Evolutionary conservation across 2,888 invertebrate species (phyloP).

Genomic region (Xanthorhoe designata): DNA sequence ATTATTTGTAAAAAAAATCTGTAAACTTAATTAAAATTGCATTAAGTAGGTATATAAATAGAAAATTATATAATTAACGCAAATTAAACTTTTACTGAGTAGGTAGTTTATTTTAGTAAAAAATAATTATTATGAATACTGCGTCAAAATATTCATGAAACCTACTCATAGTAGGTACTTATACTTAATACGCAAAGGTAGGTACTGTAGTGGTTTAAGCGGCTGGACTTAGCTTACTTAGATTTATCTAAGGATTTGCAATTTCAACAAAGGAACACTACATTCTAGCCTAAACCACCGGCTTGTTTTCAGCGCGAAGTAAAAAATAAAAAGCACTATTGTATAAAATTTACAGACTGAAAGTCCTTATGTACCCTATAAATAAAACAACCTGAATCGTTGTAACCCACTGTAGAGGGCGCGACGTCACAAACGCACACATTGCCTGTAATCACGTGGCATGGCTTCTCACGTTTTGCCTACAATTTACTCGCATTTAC

Average conservation of each 20-base stretch:
- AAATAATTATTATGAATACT: no score
- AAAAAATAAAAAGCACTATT: constrained; percentile 14
- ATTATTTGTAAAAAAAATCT: no score
- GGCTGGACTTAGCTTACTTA: background rate
- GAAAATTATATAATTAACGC: no score
- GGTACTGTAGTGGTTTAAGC: no score
- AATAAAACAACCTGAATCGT: constrained; percentile 31
- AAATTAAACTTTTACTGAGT: background rate
- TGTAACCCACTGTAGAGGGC: constrained; percentile 31
- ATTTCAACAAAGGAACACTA: constrained; percentile 2
- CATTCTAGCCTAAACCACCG: background rate
- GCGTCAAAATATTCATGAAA: no score
- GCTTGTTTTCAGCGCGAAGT: constrained; percentile 2
- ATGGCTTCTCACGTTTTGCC: constrained; percentile 41
- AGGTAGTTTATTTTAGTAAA: no score
- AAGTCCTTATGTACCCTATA: constrained; percentile 27
- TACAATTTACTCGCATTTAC: constrained; percentile 19
- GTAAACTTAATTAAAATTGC: no score
- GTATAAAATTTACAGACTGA: constrained; percentile 15
- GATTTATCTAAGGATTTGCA: background rate
- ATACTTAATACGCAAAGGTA: no score
- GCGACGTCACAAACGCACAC: constrained; percentile 54
- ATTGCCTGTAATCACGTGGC: constrained; percentile 55
- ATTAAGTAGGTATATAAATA: no score
- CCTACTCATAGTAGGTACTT: no score